Base-by-base conservation (phyloP, 2,113 vertebrate genomes). In the Gopherus evgoodei region DNA sequence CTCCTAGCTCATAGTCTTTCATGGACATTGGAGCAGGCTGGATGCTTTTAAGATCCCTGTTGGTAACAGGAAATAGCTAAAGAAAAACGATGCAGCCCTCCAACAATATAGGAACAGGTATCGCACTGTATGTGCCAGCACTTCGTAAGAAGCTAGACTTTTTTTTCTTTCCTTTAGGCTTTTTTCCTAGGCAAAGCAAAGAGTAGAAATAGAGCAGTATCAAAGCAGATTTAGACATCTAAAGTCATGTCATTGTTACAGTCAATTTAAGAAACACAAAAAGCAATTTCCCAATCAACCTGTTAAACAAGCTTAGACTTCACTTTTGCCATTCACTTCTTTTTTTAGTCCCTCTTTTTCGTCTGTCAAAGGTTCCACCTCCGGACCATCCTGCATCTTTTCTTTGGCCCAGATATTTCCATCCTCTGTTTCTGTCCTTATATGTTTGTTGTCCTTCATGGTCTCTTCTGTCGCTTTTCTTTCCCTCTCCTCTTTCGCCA, bases 401-500 rank as follows among this genome's bases (percentile, higher is more conserved):
- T 96, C 90, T 65, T 92, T 88, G 76, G 80, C 89, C 87, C 52
- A 85, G 86, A 7, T 79, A 83, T 89, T 95, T 93, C 35, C 91
- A 22, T 57, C 56, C 82, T 96, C 90, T 24, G 72, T 92, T 90
- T 96, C 94, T 95, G 84, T 97, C 95, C 90, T 98, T 93, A 97
- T 89, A 81, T 94, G 89, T 88, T 86, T 94, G 84, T 79, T 90
- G n/a, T 96, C 90, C 50, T 81, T 93, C 86, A 94, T 90, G 72
- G 92, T 75, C 44, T 90, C 89, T 86, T 94, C 91, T 69, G 76
- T 95, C 59, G 86, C 56, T 76, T 94, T 92, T 53, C 87, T 95
- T 90, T 95, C 90, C 82, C 97, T 98, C 84, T 98, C 85, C 81
- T 98, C 97, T 75, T 98, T 98, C 49, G 97, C 97, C 91, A 98